phyloP scores from a whole-genome alignment of 2,888 invertebrate species.

The Drosophila rellima region DNA sequence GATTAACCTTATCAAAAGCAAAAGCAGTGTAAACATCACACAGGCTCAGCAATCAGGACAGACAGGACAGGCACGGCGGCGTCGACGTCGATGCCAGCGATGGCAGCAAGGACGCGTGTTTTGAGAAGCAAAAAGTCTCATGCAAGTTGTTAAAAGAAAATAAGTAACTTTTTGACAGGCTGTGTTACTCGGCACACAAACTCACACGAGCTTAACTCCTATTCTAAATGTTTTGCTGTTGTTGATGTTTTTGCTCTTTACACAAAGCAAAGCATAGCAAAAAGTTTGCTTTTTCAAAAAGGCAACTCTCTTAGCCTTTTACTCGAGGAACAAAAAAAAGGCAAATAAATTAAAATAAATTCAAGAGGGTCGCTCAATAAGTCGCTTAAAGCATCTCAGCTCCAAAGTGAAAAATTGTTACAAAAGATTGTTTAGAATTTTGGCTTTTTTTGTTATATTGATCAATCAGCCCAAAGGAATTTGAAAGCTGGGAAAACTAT shows the following conservation, averaged over 20 bases:
- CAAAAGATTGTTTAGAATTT: constrained; percentile 10
- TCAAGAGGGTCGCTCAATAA: constrained; percentile 54
- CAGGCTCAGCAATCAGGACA: constrained; percentile 70
- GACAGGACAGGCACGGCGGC: constrained; percentile 5
- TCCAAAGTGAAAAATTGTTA: constrained; percentile 38
- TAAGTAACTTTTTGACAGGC: constrained; percentile 80
- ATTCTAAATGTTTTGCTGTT: constrained; percentile 49
- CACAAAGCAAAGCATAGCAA: constrained; percentile 70
- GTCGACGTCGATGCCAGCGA: neutral
- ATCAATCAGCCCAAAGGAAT: neutral
- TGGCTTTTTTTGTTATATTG: neutral
- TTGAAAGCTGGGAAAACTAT: neutral
- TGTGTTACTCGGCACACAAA: constrained; percentile 48
- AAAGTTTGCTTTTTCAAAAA: constrained; percentile 74
- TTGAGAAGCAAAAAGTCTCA: constrained; percentile 66
- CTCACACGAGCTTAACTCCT: constrained; percentile 56
- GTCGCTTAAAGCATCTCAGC: constrained; percentile 26
- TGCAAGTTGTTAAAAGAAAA: constrained; percentile 79
- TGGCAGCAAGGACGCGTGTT: constrained; percentile 30
- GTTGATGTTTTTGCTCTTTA: constrained; percentile 45
- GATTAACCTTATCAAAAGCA: constrained; percentile 84
- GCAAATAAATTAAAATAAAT: constrained; percentile 78
- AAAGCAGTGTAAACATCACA: constrained; percentile 78
- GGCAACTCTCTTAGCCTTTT: constrained; percentile 75
- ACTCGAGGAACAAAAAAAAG: constrained; percentile 23